Conservation (phyloP, 2,797 vertebrate genomes). For the Octomys mimax region DNA sequence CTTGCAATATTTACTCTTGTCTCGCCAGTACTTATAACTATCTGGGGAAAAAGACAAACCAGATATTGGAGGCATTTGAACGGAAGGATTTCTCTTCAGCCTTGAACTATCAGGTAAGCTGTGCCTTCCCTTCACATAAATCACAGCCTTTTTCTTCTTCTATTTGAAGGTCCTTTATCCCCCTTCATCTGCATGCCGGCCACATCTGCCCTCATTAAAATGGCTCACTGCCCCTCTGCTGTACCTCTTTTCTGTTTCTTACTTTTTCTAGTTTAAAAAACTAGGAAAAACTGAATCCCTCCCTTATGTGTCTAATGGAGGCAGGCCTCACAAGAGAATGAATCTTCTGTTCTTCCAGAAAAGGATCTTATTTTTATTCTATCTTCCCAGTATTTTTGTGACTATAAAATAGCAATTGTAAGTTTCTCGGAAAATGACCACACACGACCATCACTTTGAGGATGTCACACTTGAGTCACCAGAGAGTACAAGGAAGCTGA, state of each 20-base stretch:
- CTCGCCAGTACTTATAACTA: conserved; percentile 96
- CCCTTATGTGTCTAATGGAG: background rate
- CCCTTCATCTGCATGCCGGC: background rate
- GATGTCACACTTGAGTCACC: background rate
- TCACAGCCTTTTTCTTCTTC: background rate
- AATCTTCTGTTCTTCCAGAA: background rate
- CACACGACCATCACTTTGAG: background rate
- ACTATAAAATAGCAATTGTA: conserved; percentile 5
- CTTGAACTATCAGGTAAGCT: conserved; percentile 92
- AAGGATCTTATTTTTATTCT: conserved; percentile 33
- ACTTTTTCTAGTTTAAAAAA: background rate
- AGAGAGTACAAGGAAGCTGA: background rate
- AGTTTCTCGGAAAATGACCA: conserved; percentile 2
- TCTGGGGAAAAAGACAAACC: conserved; percentile 89
- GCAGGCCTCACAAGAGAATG: background rate
- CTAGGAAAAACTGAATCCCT: background rate
- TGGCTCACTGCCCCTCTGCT: background rate
- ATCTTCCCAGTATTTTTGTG: conserved; percentile 10
- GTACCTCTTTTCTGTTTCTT: conserved; percentile 31
- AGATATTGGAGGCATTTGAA: conserved; percentile 92
- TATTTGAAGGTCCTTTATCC: background rate
- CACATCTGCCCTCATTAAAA: background rate
- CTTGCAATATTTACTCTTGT: conserved; percentile 1
- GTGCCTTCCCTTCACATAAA: background rate
- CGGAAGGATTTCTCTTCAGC: conserved; percentile 89